phyloP scores from a whole-genome alignment of 35 echinoderm and acorn worm species.

The Lytechinus variegatus region DNA sequence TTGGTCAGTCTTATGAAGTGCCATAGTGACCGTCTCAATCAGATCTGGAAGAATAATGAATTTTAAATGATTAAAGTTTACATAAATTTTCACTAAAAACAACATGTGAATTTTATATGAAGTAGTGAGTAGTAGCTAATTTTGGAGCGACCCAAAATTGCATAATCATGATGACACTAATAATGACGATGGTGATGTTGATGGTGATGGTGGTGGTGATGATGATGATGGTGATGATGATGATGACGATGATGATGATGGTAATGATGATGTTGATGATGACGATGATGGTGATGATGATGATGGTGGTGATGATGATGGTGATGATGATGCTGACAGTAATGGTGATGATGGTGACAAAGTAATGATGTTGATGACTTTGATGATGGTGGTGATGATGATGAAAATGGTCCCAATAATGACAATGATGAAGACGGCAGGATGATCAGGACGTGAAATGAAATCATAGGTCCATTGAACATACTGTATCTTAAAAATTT shows the following conservation, averaged over 20 bases:
- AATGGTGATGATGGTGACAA: no score
- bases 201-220: background rate
- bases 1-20: background rate
- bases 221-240: background rate
- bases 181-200: background rate
- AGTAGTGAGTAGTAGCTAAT: no score
- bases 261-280: no score
- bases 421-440: background rate
- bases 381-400: no score
- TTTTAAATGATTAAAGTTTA: background rate
- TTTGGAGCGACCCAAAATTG: no score
- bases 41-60: constrained; percentile 48
- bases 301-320: no score
- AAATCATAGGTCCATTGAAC: background rate
- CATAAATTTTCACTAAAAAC: background rate
- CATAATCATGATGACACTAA: no score
- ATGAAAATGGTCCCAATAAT: background rate
- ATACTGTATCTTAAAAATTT: background rate
- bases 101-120: background rate
- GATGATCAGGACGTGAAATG: background rate
- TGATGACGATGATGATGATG: background rate
- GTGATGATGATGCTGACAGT: no score
- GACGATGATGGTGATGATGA: no score
- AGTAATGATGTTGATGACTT: no score
- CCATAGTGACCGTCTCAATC: constrained; percentile 27